phyloP scores from a whole-genome alignment of 1,140 invertebrate species.

The Macrobrachium nipponense region DNA sequence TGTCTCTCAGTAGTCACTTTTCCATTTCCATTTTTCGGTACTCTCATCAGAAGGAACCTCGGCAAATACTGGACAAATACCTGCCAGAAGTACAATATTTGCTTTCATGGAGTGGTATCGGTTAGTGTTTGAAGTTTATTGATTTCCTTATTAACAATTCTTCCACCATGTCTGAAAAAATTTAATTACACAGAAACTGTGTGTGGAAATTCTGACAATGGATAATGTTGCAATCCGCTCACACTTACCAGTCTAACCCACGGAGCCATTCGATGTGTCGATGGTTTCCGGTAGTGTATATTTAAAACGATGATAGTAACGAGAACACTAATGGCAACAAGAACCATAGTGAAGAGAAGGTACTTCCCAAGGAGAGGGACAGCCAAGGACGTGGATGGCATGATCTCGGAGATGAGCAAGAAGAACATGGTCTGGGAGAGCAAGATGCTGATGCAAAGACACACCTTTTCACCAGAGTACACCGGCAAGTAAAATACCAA shows the following conservation, averaged over 20 bases:
- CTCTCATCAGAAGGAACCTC: conserved; percentile 62
- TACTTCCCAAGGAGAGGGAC: conserved; percentile 97
- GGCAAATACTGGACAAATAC: conserved; percentile 47
- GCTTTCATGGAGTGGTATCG: not conserved
- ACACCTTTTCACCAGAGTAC: conserved; percentile 98
- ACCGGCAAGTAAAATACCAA: conserved; percentile 98
- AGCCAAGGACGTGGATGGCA: conserved; percentile 97
- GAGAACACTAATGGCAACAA: conserved; percentile 95
- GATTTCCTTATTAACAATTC: too few relatives aligned
- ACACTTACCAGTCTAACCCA: conserved; percentile 75
- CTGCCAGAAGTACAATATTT: not conserved
- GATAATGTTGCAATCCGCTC: not conserved
- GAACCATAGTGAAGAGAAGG: conserved; percentile 97
- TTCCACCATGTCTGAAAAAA: too few relatives aligned
- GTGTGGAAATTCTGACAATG: not conserved
- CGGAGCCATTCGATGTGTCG: conserved; percentile 95
- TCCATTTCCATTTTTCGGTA: conserved; percentile 58
- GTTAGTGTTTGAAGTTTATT: too few relatives aligned
- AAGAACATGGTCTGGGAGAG: conserved; percentile 99
- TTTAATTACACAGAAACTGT: too few relatives aligned
- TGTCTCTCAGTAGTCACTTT: not conserved
- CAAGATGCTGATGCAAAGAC: conserved; percentile 97
- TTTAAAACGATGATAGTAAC: conserved; percentile 98
- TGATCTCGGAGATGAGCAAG: conserved; percentile 96
- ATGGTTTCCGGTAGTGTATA: conserved; percentile 98